Evolutionary conservation across 2,113 vertebrate genomes (phyloP), one percentile per base, ranked within the genome.

Genomic region (Triplophysa siluroides): DNA sequence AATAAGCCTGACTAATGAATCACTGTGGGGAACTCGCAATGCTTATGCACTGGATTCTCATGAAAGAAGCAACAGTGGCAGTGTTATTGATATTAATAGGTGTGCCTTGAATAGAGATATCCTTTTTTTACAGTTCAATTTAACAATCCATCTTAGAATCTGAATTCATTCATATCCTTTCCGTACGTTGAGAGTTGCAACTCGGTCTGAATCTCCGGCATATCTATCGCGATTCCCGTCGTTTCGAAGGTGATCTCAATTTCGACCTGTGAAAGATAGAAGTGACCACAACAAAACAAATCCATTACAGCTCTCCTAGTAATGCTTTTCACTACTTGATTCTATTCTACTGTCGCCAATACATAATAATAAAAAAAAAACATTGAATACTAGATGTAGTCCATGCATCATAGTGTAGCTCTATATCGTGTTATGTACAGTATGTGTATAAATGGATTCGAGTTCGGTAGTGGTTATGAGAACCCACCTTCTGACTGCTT

Each of bases 111-210:
- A 6, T 26, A 62, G 4, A 47, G 11, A 75, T 63, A 75, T 75
- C 18, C 16, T 19, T 62, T 75, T 47, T 69, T 62, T 75, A 26
- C 19, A 38, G 33, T 38, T 58, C 8, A 21, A 16, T 2, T 58
- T 54, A 58, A 21, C 54, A 8, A 58, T 21, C 0, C 0, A 58
- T 19, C 2, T 21, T n/a, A 2, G n/a, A 62, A 60, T 43, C 8
- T 43, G 18, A 78, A 62, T 33, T 8, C 33, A 73, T 45, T 12
- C 2, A 45, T 45, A 90, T 93, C 93, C 89, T 54, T 54, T 41
- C 33, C 61, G 9, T 76, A 98, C 97, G 97, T 99, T 83, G 92
- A 94, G 19, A 97, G 90, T 67, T 94, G 92, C 76, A 99, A 85
- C 80, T 88, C 81, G 4, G 90, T 73, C 1, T 6, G 14, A 50